Evolutionary conservation across 2,797 vertebrate genomes (phyloP), one percentile per base, ranked within the genome.

Genomic region (Setipinna tenuifilis): DNA sequence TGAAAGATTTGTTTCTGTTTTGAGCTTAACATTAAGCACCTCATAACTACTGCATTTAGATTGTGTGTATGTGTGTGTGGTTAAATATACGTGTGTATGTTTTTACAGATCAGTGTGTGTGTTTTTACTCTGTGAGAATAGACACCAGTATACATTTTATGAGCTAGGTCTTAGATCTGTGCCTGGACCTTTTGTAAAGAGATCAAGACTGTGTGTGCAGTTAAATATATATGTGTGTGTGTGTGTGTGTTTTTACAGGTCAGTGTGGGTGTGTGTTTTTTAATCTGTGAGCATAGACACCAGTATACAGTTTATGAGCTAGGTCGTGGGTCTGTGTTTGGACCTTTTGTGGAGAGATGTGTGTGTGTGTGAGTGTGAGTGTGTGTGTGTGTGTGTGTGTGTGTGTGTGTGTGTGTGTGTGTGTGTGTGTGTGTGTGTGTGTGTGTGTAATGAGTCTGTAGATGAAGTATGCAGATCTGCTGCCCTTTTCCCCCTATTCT

Each of bases 401-500:
- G 61, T 23, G 61, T 11, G 61, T 25, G 61, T 65, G 61, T 25
- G 9, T 65, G 61, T 65, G n/a, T n/a, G n/a, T 25, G 23, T 65
- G 61, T 23, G 61, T 9, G 5, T 23, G 59, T 65, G 61, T 0
- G 7, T 10, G 21, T 23, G 1, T 23, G n/a, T 4, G 59, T 7
- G 21, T 10, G 17, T 65, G 61, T 65, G 0, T n/a, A n/a, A n/a
- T n/a, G n/a, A n/a, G n/a, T n/a, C n/a, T n/a, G n/a, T n/a, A n/a
- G n/a, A 62, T 62, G n/a, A 7, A 16, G 65, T 71, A 3, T 59
- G 35, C 44, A 61, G 21, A 31, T 25, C 50, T 17, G 31, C 28
- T 4, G n/a, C 54, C 50, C 62, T 85, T 16, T 3, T 57, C 59
- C 44, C 85, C 82, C 58, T 31, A 35, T 82, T 75, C 82, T 65